These are phyloP conservation scores for Neocloeon triangulifer DNA, from an alignment of 1,140 invertebrate species.

Conservation along the genomic window DNA sequence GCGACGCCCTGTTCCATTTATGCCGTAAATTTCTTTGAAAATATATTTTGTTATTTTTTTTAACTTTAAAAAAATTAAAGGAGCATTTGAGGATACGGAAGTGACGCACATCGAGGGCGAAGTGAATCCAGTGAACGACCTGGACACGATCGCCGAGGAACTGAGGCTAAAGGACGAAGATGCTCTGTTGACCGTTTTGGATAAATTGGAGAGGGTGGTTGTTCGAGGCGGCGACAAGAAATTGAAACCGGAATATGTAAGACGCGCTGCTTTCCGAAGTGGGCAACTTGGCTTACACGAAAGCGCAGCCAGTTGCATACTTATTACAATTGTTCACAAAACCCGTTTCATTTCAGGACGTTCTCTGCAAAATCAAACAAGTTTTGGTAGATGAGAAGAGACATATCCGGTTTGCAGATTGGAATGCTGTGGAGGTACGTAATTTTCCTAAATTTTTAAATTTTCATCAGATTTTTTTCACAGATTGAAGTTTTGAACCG, in stretches of 20 bases:
- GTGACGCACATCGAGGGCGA: constrained; percentile 97
- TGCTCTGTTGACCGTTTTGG: constrained; percentile 50
- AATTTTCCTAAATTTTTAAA: no score
- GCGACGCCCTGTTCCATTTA: constrained; percentile 97
- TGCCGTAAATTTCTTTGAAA: no score
- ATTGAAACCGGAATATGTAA: constrained; percentile 84
- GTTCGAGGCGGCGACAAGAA: constrained; percentile 88
- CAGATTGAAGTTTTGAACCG: constrained; percentile 95
- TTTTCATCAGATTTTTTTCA: no score
- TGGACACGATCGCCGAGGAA: constrained; percentile 93
- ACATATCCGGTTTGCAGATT: constrained; percentile 78
- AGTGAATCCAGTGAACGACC: constrained; percentile 87
- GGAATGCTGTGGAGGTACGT: constrained; percentile 82
- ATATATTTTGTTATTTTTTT: no score
- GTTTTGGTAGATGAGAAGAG: constrained; percentile 75
- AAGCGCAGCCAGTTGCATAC: no score
- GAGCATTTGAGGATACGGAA: constrained; percentile 94
- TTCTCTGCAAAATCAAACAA: constrained; percentile 63
- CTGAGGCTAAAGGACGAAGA: constrained; percentile 86
- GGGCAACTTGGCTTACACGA: background rate
- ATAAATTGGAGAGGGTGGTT: constrained; percentile 72
- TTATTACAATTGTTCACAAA: no score
- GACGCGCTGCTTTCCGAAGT: constrained; percentile 15
- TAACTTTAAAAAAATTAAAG: no score
- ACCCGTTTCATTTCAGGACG: constrained; percentile 48